Evolutionary conservation across 2,888 invertebrate species (phyloP), one percentile per base, ranked within the genome.

Genomic region (Hybos culiciformis): DNA sequence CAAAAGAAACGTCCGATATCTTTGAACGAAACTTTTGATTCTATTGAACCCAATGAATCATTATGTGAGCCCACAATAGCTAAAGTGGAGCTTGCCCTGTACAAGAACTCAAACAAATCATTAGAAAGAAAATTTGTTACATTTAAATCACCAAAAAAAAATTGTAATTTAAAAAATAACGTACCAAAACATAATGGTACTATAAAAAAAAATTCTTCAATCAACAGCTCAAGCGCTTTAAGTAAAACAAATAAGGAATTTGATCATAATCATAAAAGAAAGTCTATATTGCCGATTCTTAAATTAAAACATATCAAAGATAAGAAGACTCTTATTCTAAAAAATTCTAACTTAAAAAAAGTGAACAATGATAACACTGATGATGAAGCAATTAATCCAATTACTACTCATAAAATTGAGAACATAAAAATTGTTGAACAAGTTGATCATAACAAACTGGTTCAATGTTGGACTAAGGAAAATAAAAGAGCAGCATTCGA

Each of bases 401-500:
- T 15, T 17, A 45, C 12, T 42, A 42, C 15, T 7, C 39, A 14
- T 26, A 5, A 15, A 45, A 39, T 21, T 14, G 18, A 34, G 19
- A 8, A 19, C 31, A 42, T 51, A 21, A 7, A 36, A 46, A 5
- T 39, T 7, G 39, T 44, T 29, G 37, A 48, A 38, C 44, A 47
- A 39, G 51, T 51, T 31, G 46, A 54, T 47, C 46, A 53, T 1
- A 38, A 49, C 2, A 51, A 53, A 15, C 44, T 62, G 12, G 53
- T 54, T 17, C 58, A 52, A 31, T 53, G 58, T 32, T 65, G 66
- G 65, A 62, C 61, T 8, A 56, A 48, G 44, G 63, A 65, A 45
- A 58, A 65, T 42, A 64, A 64, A 47, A 59, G 58, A 9, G 62
- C 61, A 1, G 63, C 65, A 2, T 66, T 66, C 44, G 62, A 64